These are phyloP conservation scores for Pseudomyrmex dendroicus DNA, from an alignment of 1,140 invertebrate genomes.

Conservation along the genomic window DNA sequence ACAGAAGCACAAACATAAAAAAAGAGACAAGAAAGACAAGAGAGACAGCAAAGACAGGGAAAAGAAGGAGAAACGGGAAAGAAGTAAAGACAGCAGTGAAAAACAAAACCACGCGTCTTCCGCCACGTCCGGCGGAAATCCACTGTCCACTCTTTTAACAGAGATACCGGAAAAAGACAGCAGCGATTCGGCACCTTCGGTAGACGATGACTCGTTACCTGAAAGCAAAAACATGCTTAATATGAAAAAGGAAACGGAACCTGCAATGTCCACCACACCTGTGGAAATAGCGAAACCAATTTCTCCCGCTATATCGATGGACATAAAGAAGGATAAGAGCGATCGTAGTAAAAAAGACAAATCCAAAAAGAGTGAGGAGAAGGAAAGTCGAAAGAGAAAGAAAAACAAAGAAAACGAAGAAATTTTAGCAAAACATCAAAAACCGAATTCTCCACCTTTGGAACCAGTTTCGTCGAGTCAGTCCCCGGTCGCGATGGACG, in stretches of 20 bases:
- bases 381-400: slow-evolving; percentile 82
- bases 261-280: slow-evolving; percentile 33
- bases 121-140: slow-evolving; percentile 61
- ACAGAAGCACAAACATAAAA: slow-evolving; percentile 85
- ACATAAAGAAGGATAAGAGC: slow-evolving; percentile 75
- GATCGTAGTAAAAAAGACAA: slow-evolving; percentile 75
- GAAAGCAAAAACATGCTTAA: slow-evolving; percentile 64
- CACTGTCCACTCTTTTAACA: slow-evolving; percentile 74
- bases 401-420: slow-evolving; percentile 86
- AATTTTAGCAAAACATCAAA: slow-evolving; percentile 74
- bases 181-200: slow-evolving; percentile 81
- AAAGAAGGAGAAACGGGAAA: slow-evolving; percentile 84
- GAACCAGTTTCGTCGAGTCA: slow-evolving; percentile 83
- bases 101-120: slow-evolving; percentile 75
- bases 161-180: slow-evolving; percentile 80
- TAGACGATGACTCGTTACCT: slow-evolving; percentile 77
- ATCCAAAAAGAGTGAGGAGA: slow-evolving; percentile 76
- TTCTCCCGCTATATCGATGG: slow-evolving; percentile 67
- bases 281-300: slow-evolving; percentile 64
- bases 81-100: slow-evolving; percentile 74
- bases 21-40: slow-evolving; percentile 86
- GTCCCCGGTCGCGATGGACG: slow-evolving; percentile 79
- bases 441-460: slow-evolving; percentile 77
- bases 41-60: slow-evolving; percentile 83
- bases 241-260: slow-evolving; percentile 73